Percentiles rank a stretch among this genome's conserved stretches.
phyloP scores from a whole-genome alignment of 2,113 vertebrate species.

The Protobothrops flavoviridis region DNA sequence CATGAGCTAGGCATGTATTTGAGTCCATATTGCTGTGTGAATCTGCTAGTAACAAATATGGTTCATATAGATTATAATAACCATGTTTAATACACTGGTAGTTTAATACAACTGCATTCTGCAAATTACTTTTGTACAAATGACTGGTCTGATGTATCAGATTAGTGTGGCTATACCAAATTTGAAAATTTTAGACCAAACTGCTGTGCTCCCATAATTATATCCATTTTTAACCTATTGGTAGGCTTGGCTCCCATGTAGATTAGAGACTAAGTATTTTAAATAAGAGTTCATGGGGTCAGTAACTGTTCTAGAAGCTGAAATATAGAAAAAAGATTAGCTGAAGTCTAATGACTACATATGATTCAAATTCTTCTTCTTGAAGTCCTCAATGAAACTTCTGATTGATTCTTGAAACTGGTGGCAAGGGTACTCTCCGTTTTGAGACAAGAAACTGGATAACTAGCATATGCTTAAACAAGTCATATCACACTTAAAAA shows the following conservation, averaged over 20 bases:
- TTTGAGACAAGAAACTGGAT: not conserved
- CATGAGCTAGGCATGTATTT: not conserved
- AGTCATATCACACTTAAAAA: not conserved
- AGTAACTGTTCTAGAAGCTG: not conserved
- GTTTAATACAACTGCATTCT: not conserved
- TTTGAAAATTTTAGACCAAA: not conserved
- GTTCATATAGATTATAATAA: not conserved
- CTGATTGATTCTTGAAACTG: not conserved
- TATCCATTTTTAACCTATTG: not conserved
- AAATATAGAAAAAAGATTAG: not conserved
- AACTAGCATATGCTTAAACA: not conserved
- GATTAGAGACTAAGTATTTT: not conserved
- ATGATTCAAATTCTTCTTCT: not conserved
- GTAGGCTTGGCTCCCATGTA: not conserved
- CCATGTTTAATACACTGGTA: not conserved
- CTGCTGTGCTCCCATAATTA: not conserved
- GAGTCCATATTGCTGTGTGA: not conserved
- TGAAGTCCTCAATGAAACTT: not conserved
- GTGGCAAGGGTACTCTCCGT: not conserved
- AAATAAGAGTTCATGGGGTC: not conserved
- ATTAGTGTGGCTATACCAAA: not conserved
- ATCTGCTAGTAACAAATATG: not conserved
- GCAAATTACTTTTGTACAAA: not conserved
- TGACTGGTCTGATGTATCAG: not conserved
- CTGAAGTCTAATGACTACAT: not conserved